Percentiles rank a stretch among this genome's conserved stretches.
Evolutionary conservation across 2,113 vertebrate genomes (phyloP).

Genomic region (Platanista minor): DNA sequence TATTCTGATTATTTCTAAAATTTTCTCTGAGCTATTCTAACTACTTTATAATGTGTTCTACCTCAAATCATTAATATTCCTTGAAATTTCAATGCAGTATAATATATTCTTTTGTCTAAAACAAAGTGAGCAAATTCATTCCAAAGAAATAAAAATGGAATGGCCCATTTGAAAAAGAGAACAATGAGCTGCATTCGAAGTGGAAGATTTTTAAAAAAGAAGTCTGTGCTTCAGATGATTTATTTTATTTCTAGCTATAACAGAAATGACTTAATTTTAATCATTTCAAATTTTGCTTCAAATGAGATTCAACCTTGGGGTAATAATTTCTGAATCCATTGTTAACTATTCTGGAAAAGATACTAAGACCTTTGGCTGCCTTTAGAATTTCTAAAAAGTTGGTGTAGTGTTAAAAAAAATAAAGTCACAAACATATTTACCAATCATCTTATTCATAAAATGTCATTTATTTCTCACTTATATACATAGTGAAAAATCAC

Average conservation of each 20-base stretch:
- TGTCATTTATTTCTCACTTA: not conserved
- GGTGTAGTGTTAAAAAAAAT: not conserved
- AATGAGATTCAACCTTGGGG: constrained; percentile 23
- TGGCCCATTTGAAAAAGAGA: not conserved
- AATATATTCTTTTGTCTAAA: constrained; percentile 60
- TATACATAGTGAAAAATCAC: not conserved
- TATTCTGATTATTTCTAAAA: not conserved
- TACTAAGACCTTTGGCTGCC: constrained; percentile 44
- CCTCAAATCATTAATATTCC: constrained; percentile 33
- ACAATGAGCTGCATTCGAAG: not conserved
- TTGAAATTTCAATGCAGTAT: not conserved
- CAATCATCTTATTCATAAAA: not conserved
- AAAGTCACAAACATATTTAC: not conserved
- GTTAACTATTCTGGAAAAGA: constrained; percentile 47
- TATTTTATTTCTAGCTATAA: not conserved
- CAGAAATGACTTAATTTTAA: constrained; percentile 10
- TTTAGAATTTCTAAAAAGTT: constrained; percentile 46
- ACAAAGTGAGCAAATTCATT: constrained; percentile 35
- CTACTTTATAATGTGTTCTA: not conserved
- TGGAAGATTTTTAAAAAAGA: constrained; percentile 20
- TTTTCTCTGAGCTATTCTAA: not conserved
- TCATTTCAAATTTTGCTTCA: constrained; percentile 49
- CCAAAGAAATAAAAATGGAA: constrained; percentile 23
- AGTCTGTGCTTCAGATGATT: not conserved
- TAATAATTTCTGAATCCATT: constrained; percentile 46